phyloP scores from a whole-genome alignment of 37 sponge, comb jelly and placozoan species.

The Cladorhizidae sp. region DNA sequence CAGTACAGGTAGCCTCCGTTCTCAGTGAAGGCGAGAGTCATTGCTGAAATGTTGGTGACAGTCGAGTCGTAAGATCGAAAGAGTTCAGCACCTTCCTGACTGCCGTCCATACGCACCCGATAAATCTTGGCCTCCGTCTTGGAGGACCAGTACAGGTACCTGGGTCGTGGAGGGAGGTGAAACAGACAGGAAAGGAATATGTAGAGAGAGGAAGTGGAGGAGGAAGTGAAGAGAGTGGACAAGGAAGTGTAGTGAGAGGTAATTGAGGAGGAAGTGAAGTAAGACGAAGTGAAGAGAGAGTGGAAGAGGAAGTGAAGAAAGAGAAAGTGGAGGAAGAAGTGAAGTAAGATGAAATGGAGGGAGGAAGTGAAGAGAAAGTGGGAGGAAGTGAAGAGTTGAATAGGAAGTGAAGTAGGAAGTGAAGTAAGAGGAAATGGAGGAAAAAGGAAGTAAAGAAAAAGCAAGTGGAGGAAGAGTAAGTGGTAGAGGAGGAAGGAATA shows the following conservation, averaged over 20 bases:
- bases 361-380: background rate
- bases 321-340: background rate
- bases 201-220: background rate
- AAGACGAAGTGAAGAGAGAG: background rate
- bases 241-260: background rate
- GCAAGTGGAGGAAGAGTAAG: no score
- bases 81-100: background rate
- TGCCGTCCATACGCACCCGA: background rate
- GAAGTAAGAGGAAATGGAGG: background rate
- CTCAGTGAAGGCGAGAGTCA: background rate
- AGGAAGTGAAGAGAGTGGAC: background rate
- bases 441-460: background rate
- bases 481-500: no score
- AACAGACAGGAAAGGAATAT: background rate
- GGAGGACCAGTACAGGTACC: constrained; percentile 22
- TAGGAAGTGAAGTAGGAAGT: background rate
- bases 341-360: background rate
- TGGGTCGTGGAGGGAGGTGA: background rate
- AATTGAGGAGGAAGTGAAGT: background rate
- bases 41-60: background rate
- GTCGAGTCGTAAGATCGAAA: background rate
- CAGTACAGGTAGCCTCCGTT: background rate
- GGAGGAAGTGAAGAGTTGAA: background rate
- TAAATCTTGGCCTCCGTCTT: constrained; percentile 14
- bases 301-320: background rate